phyloP scores from a whole-genome alignment of 2,113 vertebrate genomes.

The Murina feae region DNA sequence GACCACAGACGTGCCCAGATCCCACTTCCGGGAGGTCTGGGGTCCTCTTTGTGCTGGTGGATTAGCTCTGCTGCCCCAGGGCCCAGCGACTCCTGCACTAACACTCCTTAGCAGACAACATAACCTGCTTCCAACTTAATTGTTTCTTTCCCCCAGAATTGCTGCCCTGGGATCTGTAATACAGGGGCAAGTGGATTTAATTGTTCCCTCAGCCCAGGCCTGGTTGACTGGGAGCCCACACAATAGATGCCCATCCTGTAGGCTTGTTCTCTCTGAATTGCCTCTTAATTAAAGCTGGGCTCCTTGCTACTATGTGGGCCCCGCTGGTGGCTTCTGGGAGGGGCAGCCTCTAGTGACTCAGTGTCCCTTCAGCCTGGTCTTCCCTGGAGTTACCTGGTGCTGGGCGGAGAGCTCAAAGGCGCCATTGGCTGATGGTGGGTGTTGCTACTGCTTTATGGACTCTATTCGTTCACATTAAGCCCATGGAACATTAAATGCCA shows the following conservation, averaged over 20 bases:
- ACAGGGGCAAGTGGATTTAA: too few species aligned
- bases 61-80: too few species aligned
- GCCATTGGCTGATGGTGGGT: not conserved
- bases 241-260: not conserved
- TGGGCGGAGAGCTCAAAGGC: not conserved
- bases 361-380: not conserved
- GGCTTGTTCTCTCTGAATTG: not conserved
- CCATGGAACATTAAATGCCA: not conserved
- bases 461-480: not conserved
- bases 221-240: not conserved
- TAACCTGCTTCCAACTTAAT: too few species aligned
- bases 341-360: too few species aligned
- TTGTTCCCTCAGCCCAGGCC: too few species aligned
- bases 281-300: conserved; percentile 58
- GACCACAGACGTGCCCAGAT: not conserved
- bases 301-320: conserved; percentile 32
- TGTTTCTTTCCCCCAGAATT: too few species aligned
- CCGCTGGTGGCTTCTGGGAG: not conserved
- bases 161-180: too few species aligned
- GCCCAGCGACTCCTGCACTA: too few species aligned
- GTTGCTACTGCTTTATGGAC: not conserved
- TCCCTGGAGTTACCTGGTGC: not conserved
- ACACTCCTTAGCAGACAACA: too few species aligned
- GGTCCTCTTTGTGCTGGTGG: too few species aligned
- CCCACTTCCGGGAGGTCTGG: too few species aligned